phyloP scores from a whole-genome alignment of 2,113 vertebrate species.

The Polypterus bichir region DNA sequence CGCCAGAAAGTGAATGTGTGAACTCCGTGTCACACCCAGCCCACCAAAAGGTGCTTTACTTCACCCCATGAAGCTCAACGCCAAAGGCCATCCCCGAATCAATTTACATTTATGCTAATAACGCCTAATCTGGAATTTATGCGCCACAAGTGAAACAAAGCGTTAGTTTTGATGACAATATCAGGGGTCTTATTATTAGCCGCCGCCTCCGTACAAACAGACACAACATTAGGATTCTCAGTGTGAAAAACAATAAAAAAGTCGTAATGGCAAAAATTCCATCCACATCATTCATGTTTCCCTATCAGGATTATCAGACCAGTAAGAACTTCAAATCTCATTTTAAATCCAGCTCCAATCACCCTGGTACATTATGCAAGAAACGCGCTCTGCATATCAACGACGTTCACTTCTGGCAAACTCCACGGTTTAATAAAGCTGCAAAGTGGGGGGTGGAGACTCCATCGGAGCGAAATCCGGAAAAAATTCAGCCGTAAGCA shows the following conservation, averaged over 20 bases:
- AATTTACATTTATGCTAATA: no score
- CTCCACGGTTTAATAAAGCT: slow-evolving; percentile 68
- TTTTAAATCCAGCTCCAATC: slow-evolving; percentile 48
- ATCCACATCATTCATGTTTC: slow-evolving; percentile 51
- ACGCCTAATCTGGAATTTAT: no score
- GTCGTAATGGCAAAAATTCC: slow-evolving; percentile 42
- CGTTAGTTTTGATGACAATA: no score
- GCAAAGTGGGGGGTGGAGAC: slow-evolving; percentile 19
- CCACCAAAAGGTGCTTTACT: no score
- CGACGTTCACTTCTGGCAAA: slow-evolving; percentile 60
- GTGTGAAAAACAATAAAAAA: slow-evolving; percentile 42
- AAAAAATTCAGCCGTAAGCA: slow-evolving; percentile 34
- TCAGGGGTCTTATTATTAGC: no score
- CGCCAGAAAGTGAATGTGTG: no score
- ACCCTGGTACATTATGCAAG: slow-evolving; percentile 60
- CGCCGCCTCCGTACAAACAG: background rate
- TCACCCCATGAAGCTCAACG: no score
- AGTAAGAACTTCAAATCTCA: slow-evolving; percentile 57
- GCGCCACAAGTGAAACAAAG: no score
- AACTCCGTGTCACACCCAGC: no score
- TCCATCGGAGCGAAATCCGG: slow-evolving; percentile 25
- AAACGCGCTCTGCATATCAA: slow-evolving; percentile 77
- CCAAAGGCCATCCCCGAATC: no score
- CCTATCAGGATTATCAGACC: slow-evolving; percentile 76
- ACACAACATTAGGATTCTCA: slow-evolving; percentile 26